Conservation (phyloP, 2,113 vertebrate genomes). For the Upupa epops region DNA sequence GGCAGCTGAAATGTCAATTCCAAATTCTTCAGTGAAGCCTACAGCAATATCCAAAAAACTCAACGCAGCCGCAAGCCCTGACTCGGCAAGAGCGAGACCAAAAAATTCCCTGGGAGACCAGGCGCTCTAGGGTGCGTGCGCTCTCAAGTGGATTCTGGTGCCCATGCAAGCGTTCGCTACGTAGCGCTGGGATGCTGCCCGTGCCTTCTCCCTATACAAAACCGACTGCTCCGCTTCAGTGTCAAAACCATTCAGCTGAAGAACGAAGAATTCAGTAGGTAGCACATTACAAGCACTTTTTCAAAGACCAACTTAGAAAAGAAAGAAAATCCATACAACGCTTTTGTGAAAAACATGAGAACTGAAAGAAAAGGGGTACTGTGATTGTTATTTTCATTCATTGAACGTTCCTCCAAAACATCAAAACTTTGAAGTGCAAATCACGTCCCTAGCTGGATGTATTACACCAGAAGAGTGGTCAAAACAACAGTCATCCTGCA, state of each 20-base stretch:
- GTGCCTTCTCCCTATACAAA: not conserved
- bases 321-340: not conserved
- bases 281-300: not conserved
- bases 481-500: not conserved
- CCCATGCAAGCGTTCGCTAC: accelerated
- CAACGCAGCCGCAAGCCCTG: accelerated
- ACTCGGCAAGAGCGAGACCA: not conserved
- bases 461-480: not conserved
- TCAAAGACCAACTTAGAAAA: not conserved
- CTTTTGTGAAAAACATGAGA: not conserved
- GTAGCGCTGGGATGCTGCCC: accelerated
- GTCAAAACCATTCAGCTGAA: not conserved
- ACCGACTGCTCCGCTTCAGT: not conserved
- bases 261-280: not conserved
- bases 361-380: not conserved
- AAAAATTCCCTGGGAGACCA: accelerated
- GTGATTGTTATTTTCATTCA: not conserved
- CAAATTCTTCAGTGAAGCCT: not conserved
- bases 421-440: not conserved
- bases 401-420: not conserved
- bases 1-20: not conserved
- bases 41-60: not conserved
- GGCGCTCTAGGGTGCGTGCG: too few species aligned
- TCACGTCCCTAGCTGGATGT: not conserved
- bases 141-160: accelerated